Evolutionary conservation across 2,113 vertebrate species (phyloP).

Genomic region (Campylorhamphus procurvoides): DNA sequence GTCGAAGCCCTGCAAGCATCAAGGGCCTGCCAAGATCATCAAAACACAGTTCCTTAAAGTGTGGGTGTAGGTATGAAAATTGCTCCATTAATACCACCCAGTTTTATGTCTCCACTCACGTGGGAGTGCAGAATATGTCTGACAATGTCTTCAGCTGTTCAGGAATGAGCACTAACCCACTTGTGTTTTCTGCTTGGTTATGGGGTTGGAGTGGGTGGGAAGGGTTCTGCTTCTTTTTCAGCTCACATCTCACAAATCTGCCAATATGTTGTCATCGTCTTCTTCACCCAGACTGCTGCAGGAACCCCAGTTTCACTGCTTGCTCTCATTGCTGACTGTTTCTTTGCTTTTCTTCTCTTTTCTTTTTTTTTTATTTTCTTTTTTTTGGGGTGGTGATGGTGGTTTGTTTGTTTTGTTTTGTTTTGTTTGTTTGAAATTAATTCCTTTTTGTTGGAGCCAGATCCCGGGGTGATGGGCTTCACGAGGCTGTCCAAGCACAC

Average conservation of each 20-base stretch:
- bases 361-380: too few relatives aligned
- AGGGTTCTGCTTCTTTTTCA: slow-evolving; percentile 26
- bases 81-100: not conserved
- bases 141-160: slow-evolving; percentile 22
- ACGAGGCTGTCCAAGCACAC: not conserved
- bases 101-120: not conserved
- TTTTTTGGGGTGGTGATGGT: too few relatives aligned
- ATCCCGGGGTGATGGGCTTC: not conserved
- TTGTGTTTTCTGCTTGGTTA: slow-evolving; percentile 3
- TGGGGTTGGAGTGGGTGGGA: not conserved
- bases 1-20: not conserved
- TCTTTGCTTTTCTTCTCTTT: not conserved
- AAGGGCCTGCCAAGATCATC: not conserved
- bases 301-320: not conserved
- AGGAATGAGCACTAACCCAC: not conserved
- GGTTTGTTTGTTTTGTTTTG: not conserved
- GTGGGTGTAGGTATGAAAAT: not conserved
- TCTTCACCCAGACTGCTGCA: not conserved
- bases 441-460: not conserved
- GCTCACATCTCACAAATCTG: not conserved
- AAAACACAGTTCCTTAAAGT: not conserved
- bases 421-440: not conserved
- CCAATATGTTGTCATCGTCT: not conserved
- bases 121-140: slow-evolving; percentile 28
- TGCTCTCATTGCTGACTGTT: not conserved